phyloP scores from a whole-genome alignment of 2,113 vertebrate genomes.

The Brachirus orientalis region DNA sequence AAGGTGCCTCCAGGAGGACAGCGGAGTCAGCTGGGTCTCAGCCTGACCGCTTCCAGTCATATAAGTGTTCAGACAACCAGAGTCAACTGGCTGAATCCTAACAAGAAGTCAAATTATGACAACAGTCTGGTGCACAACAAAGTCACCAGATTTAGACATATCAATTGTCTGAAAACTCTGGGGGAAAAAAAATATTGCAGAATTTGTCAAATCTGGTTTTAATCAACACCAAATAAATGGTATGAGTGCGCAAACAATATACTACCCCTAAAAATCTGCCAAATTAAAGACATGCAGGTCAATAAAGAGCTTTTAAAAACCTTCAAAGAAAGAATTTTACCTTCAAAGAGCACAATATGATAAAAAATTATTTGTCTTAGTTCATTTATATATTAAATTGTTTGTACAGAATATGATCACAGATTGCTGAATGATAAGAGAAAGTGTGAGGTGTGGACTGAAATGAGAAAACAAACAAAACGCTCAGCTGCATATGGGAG shows the following conservation, averaged over 20 bases:
- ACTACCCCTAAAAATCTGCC: not conserved
- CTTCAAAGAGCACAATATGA: constrained; percentile 6
- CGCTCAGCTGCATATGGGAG: not conserved
- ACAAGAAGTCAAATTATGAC: constrained; percentile 57
- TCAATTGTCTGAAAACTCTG: constrained; percentile 31
- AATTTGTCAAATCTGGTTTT: constrained; percentile 14
- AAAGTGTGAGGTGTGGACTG: constrained; percentile 12
- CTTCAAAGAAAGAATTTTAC: too few relatives aligned
- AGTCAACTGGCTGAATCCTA: constrained; percentile 58
- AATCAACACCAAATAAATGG: constrained; percentile 31
- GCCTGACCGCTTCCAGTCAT: constrained; percentile 48
- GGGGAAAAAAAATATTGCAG: too few relatives aligned
- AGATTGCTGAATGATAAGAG: not conserved
- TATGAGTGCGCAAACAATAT: not conserved
- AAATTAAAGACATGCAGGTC: constrained; percentile 15
- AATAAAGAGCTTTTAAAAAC: too few relatives aligned
- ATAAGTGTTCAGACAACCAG: constrained; percentile 49
- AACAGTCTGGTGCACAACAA: too few relatives aligned
- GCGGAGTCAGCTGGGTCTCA: constrained; percentile 26
- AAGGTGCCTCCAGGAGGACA: constrained; percentile 69
- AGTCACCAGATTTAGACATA: constrained; percentile 28
- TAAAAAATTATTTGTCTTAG: constrained; percentile 9
- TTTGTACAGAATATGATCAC: constrained; percentile 13
- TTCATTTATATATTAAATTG: constrained; percentile 28
- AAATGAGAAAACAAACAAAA: not conserved